Evolutionary conservation across 2,797 vertebrate species (phyloP), one percentile per base, ranked within the genome.

Genomic region (Peromyscus melanophrys): DNA sequence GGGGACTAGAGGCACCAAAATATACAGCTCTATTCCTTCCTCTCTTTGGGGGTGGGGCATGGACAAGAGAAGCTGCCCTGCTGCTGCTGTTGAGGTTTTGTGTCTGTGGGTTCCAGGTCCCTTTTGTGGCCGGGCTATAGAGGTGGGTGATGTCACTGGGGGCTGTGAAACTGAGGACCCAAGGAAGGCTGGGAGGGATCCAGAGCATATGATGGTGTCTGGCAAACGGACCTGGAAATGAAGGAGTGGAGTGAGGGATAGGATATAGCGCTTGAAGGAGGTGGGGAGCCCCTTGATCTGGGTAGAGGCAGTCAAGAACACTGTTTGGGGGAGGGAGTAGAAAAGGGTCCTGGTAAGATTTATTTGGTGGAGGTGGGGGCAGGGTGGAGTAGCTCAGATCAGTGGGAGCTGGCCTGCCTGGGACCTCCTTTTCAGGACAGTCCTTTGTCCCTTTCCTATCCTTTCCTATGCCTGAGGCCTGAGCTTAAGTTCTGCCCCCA

Each of bases 1-100:
- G 94, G 83, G 85, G 90, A 4, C 57, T 13, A 97, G 98, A 98
- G 98, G 97, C 98, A 98, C 97, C 97, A 95, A 98, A 98, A 98
- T 96, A 97, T 96, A 98, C 81, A 97, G 96, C 95, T 97, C 96
- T 96, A 98, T 96, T 97, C 96, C 96, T 71, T 82, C 96, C 97
- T 95, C 21, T 82, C 78, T 63, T 23, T 11, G 6, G 49, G 96
- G 65, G 43, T 6, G 27, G 61, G 89, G 90, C 57, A 37, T 52
- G 43, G 69, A 57, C 17, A 11, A 49, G 61, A 37, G 12, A 7
- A 40, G n/a, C 37, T 61, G 37, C 52, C 52, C 3, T 80, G 4
- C 17, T 1, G 29, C 9, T 19, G 19, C 96, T 55, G 91, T 3
- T 0, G 75, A 73, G 84, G 92, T 96, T 95, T 96, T 86, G 97